Evolutionary conservation across 2,888 invertebrate genomes (phyloP).

Genomic region (Hanleya hanleyi): DNA sequence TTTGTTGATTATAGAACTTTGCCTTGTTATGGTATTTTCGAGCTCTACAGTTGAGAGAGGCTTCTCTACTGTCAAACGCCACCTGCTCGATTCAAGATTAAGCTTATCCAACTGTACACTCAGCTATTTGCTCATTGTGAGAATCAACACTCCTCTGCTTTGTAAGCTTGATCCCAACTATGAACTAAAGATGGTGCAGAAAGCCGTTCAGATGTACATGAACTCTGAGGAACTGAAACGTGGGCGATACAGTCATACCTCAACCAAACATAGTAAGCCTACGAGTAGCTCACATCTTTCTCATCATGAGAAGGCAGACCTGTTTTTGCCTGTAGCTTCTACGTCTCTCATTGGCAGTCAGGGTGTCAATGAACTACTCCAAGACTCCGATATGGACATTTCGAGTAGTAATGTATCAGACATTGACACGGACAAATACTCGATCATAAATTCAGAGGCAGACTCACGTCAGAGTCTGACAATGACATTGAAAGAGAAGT

Average conservation of each 20-base stretch:
- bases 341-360: neutral
- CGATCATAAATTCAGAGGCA: too few relatives aligned
- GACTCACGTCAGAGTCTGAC: neutral
- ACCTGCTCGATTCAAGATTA: neutral
- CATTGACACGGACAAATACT: neutral
- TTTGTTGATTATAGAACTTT: neutral
- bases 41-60: neutral
- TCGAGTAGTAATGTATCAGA: neutral
- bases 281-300: too few relatives aligned
- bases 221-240: neutral
- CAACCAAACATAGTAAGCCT: neutral
- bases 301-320: too few relatives aligned
- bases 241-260: neutral
- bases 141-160: neutral
- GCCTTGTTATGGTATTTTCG: neutral
- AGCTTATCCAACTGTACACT: neutral
- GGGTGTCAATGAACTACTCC: neutral
- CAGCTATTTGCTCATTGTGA: neutral
- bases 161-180: neutral
- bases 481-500: neutral
- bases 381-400: neutral
- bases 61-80: neutral
- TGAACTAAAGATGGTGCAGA: neutral
- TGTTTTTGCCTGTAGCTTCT: neutral
- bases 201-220: neutral